Conservation (phyloP, 2,113 vertebrate species). For the Thamnaconus septentrionalis region DNA sequence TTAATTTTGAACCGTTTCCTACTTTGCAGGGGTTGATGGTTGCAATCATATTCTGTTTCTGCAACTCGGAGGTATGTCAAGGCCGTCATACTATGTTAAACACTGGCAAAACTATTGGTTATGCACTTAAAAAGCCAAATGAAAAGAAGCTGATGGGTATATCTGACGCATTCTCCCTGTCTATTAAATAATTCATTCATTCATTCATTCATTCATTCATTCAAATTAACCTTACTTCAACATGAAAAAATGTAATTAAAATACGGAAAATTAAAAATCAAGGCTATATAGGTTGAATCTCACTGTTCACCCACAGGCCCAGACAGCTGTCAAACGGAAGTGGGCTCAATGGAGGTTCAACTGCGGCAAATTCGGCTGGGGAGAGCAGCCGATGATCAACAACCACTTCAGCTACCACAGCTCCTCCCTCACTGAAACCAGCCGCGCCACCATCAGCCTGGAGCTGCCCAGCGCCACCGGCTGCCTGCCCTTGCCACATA, state of each 20-base stretch:
- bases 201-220: no score
- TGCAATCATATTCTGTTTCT: conserved; percentile 81
- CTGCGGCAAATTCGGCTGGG: conserved; percentile 63
- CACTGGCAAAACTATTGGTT: background rate
- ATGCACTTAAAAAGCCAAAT: background rate
- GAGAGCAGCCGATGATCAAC: conserved; percentile 29
- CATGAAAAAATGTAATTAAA: background rate
- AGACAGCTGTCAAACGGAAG: conserved; percentile 69
- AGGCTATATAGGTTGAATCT: background rate
- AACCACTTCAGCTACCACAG: conserved; percentile 71
- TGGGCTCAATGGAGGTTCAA: conserved; percentile 64
- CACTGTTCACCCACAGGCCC: conserved; percentile 63
- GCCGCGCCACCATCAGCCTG: conserved; percentile 55
- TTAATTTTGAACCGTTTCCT: background rate
- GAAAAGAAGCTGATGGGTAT: no score
- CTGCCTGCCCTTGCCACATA: background rate
- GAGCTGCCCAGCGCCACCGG: conserved; percentile 37
- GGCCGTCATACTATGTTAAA: background rate
- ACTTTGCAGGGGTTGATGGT: conserved; percentile 76
- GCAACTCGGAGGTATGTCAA: conserved; percentile 77
- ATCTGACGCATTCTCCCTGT: no score
- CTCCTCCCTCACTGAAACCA: conserved; percentile 70
- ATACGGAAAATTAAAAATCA: background rate
- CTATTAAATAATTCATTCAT: no score
- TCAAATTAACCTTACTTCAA: no score